These are phyloP conservation scores for Orgyia antiqua DNA, from an alignment of 2,888 invertebrate species.

Conservation along the genomic window DNA sequence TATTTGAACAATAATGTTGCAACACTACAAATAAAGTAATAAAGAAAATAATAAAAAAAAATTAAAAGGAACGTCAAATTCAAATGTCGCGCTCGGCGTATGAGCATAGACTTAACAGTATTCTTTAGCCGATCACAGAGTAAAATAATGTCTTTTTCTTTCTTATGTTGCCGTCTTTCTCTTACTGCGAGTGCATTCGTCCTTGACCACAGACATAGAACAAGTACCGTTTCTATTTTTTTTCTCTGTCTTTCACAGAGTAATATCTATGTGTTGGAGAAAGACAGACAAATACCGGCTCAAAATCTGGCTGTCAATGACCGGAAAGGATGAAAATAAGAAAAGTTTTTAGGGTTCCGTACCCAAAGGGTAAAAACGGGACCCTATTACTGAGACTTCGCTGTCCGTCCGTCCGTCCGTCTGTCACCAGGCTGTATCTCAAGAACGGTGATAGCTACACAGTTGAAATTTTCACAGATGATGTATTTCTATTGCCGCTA, in stretches of 20 bases:
- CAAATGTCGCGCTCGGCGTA: conserved; percentile 37
- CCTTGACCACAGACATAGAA: conserved; percentile 60
- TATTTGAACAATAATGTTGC: conserved; percentile 37
- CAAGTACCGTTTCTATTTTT: conserved; percentile 56
- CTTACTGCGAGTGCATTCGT: conserved; percentile 53
- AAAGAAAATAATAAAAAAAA: conserved; percentile 20
- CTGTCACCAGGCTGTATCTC: too few species aligned
- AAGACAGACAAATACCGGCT: conserved; percentile 48
- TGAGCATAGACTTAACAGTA: conserved; percentile 44
- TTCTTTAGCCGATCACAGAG: conserved; percentile 42
- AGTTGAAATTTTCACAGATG: too few species aligned
- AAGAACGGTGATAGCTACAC: too few species aligned
- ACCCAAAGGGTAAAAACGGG: too few species aligned
- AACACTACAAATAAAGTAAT: conserved; percentile 27
- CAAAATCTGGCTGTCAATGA: conserved; percentile 67
- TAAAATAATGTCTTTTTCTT: conserved; percentile 33
- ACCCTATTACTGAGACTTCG: too few species aligned
- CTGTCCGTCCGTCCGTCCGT: too few species aligned
- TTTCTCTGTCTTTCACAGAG: conserved; percentile 33
- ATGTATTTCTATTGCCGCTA: too few species aligned
- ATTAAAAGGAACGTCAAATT: conserved; percentile 33
- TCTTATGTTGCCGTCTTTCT: conserved; percentile 35
- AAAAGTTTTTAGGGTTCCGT: too few species aligned
- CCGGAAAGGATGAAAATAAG: conserved; percentile 64
- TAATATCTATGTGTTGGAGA: conserved; percentile 23